A percentile compares a stretch with the other conserved stretches of the same genome.
These are phyloP conservation scores for Sipha maydis DNA, from an alignment of 2,888 invertebrate genomes.

Conservation along the genomic window DNA sequence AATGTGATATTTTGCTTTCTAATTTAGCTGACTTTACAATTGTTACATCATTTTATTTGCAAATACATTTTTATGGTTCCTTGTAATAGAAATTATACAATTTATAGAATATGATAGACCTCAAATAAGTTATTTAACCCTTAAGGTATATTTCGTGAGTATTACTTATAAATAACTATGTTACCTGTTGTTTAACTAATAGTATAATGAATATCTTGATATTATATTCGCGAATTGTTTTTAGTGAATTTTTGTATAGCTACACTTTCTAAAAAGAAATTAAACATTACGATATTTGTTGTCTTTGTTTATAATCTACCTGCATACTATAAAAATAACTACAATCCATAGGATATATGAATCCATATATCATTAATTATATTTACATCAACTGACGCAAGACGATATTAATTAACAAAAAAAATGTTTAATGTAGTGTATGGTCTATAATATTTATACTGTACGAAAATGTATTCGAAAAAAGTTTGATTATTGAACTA, in stretches of 20 bases:
- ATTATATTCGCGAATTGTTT: neutral
- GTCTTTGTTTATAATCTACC: neutral
- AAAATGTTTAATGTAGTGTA: neutral
- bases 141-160: neutral
- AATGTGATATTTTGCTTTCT: slow-evolving; percentile 6
- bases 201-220: neutral
- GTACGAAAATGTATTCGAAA: neutral
- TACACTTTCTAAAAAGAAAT: slow-evolving; percentile 17
- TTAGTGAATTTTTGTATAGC: neutral
- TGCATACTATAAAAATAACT: neutral
- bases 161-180: neutral
- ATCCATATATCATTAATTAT: neutral
- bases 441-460: neutral
- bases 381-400: neutral
- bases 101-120: neutral
- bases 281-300: neutral
- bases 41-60: slow-evolving; percentile 10
- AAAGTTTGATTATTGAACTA: neutral
- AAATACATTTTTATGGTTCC: neutral
- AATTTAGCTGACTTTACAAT: neutral
- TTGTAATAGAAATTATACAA: neutral
- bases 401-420: neutral
- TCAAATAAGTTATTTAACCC: neutral
- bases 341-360: neutral
- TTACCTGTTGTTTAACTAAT: slow-evolving; percentile 10